These are phyloP conservation scores for Pyxicephalus adspersus DNA, from an alignment of 2,113 vertebrate species.

Conservation along the genomic window DNA sequence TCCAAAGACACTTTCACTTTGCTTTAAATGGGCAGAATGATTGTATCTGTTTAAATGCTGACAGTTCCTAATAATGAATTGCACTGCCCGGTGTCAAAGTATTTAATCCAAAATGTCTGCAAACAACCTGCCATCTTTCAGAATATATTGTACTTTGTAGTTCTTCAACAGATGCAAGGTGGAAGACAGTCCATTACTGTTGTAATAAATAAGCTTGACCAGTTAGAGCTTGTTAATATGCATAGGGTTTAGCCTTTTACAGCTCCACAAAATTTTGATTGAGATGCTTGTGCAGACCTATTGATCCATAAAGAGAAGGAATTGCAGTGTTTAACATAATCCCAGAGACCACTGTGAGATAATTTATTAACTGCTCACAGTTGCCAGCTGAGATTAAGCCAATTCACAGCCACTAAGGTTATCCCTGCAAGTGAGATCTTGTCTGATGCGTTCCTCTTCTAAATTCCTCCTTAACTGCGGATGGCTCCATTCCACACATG, in stretches of 20 bases:
- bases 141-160: no score
- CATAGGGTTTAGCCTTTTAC: conserved; percentile 62
- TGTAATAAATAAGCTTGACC: conserved; percentile 30
- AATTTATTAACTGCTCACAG: conserved; percentile 89
- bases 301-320: conserved; percentile 74
- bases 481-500: conserved; percentile 61
- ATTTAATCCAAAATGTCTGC: no score
- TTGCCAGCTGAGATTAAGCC: conserved; percentile 99
- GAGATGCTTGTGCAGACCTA: conserved; percentile 67
- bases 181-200: no score
- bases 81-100: no score
- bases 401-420: conserved; percentile 82
- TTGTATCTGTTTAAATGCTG: no score
- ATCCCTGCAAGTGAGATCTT: conserved; percentile 67
- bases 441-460: conserved; percentile 58
- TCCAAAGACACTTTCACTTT: no score
- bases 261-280: conserved; percentile 67
- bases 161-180: no score
- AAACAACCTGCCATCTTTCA: no score
- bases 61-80: no score
- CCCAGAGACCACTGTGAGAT: conserved; percentile 96
- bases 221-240: conserved; percentile 29
- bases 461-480: conserved; percentile 59
- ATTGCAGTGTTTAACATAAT: conserved; percentile 95
- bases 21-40: no score